Percentiles rank a stretch among this genome's conserved stretches.
These are phyloP conservation scores for Lasius platythorax DNA, from an alignment of 2,888 invertebrate species.

Conservation along the genomic window DNA sequence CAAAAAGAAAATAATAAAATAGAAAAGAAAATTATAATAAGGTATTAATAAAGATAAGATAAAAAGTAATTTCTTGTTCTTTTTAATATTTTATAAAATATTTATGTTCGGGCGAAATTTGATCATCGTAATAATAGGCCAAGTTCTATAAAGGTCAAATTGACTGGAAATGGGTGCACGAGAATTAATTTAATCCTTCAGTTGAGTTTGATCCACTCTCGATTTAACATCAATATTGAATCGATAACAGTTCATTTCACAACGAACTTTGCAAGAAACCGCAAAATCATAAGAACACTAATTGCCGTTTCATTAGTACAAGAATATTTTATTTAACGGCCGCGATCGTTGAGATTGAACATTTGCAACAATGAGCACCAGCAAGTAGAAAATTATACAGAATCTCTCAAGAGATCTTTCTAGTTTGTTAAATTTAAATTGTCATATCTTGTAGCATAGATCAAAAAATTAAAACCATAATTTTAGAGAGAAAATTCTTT, in stretches of 20 bases:
- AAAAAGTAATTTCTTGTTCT: neutral
- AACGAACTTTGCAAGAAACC: constrained; percentile 10
- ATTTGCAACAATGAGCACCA: neutral
- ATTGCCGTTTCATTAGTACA: constrained; percentile 22
- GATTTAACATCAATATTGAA: constrained; percentile 47
- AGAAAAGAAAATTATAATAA: neutral
- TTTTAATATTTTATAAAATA: constrained; percentile 9
- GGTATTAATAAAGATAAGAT: neutral
- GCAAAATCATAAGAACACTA: constrained; percentile 13
- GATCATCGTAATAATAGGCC: constrained; percentile 37
- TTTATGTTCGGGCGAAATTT: neutral
- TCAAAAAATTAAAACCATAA: neutral
- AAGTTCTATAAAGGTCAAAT: constrained; percentile 18
- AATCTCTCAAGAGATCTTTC: neutral
- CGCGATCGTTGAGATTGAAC: neutral
- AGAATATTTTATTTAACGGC: neutral
- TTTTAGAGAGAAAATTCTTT: neutral
- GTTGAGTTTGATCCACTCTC: constrained; percentile 22
- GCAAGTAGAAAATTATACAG: neutral
- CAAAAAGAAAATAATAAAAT: neutral
- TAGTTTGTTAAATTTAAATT: neutral
- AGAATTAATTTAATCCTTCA: constrained; percentile 38
- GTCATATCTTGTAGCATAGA: neutral
- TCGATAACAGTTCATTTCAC: constrained; percentile 40
- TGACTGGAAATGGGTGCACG: constrained; percentile 9